These are phyloP conservation scores for Trichoplusia ni DNA, from an alignment of 1,140 invertebrate species.

Conservation along the genomic window DNA sequence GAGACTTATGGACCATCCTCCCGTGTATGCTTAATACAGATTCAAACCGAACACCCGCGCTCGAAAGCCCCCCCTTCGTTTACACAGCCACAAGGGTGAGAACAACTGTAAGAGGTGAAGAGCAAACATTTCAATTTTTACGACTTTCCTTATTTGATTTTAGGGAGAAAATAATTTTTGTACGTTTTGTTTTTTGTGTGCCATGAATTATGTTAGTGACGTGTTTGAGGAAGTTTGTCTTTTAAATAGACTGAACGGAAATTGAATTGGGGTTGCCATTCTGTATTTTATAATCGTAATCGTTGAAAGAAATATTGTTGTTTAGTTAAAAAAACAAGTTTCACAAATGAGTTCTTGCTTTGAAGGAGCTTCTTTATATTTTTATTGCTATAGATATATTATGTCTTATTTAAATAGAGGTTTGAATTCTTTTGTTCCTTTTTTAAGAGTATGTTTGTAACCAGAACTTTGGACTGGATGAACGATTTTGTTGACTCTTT, in stretches of 20 bases:
- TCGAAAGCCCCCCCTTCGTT: not conserved
- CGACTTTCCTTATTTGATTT: constrained; percentile 15
- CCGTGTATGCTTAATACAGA: constrained; percentile 5
- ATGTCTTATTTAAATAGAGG: too few species aligned
- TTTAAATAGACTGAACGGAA: not conserved
- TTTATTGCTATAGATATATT: too few species aligned
- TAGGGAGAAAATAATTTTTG: not conserved
- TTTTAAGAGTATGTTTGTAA: too few species aligned
- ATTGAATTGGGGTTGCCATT: too few species aligned
- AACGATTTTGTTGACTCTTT: too few species aligned
- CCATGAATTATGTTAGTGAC: constrained; percentile 12
- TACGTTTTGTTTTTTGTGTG: constrained; percentile 5
- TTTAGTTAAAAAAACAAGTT: too few species aligned
- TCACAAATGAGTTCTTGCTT: too few species aligned
- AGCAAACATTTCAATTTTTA: constrained; percentile 25
- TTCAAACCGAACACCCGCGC: constrained; percentile 12
- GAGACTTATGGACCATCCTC: not conserved
- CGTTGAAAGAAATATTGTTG: too few species aligned
- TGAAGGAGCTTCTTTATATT: too few species aligned
- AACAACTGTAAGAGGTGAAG: not conserved
- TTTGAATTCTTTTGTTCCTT: too few species aligned
- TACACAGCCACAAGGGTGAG: not conserved
- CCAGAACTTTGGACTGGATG: too few species aligned
- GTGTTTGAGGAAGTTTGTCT: not conserved
- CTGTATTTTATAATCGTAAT: too few species aligned